Conservation (phyloP, 2,113 vertebrate species). For the Aphelocoma coerulescens region DNA sequence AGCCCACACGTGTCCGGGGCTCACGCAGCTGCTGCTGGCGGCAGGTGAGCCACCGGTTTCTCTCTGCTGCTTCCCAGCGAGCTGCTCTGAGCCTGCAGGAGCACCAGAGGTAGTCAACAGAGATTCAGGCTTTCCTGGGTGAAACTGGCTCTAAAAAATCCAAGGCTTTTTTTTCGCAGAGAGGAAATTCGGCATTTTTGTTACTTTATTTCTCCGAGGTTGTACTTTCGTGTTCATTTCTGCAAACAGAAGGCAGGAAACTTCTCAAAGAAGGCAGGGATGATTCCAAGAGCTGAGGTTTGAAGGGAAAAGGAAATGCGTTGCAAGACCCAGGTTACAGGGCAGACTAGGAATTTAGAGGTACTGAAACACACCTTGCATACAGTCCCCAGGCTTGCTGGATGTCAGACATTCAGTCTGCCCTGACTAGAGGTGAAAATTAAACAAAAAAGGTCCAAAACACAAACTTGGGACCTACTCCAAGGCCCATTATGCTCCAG, state of each 20-base stretch:
- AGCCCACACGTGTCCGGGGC: not conserved
- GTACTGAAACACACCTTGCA: not conserved
- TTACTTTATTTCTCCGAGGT: not conserved
- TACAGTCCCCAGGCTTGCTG: not conserved
- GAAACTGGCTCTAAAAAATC: not conserved
- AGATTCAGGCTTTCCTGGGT: not conserved
- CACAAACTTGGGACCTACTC: not conserved
- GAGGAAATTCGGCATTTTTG: not conserved
- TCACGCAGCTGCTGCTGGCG: not conserved
- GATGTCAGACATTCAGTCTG: not conserved
- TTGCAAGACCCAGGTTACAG: not conserved
- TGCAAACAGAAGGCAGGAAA: not conserved
- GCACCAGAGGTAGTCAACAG: not conserved
- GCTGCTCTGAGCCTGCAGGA: not conserved
- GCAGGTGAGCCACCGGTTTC: not conserved
- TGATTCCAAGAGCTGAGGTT: not conserved
- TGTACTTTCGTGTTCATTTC: not conserved
- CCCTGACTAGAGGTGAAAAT: not conserved
- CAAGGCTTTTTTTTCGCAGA: rapidly evolving
- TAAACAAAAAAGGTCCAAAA: not conserved
- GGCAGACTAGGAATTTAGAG: not conserved
- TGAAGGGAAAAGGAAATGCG: not conserved
- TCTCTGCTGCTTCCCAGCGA: not conserved
- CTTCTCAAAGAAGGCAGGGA: not conserved
- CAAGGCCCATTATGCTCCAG: not conserved